phyloP scores from a whole-genome alignment of 2,113 vertebrate genomes.

The Fregetta grallaria region DNA sequence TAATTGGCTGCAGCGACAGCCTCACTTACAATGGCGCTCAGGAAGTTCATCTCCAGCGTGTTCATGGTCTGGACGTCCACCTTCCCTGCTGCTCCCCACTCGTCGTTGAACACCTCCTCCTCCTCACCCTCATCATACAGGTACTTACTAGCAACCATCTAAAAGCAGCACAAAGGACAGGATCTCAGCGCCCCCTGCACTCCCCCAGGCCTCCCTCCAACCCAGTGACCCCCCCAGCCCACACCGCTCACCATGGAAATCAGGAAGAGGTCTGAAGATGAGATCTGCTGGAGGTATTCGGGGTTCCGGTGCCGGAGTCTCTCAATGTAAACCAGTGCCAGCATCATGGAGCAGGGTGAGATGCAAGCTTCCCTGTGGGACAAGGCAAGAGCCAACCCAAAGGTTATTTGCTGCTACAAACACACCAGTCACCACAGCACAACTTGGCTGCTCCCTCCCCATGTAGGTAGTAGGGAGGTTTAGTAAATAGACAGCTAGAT shows the following conservation, averaged over 20 bases:
- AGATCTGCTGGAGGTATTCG: conserved; percentile 96
- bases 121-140: conserved; percentile 98
- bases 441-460: not conserved
- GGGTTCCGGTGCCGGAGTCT: conserved; percentile 95
- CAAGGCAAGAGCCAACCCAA: not conserved
- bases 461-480: not conserved
- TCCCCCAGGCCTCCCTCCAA: not conserved
- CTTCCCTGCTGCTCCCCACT: conserved; percentile 96
- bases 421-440: fast-evolving
- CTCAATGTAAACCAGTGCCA: conserved; percentile 98
- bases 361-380: conserved; percentile 91
- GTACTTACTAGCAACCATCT: conserved; percentile 99
- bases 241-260: conserved; percentile 89
- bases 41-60: conserved; percentile 92
- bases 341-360: conserved; percentile 98
- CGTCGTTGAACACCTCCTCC: conserved; percentile 97
- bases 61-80: conserved; percentile 93
- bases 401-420: not conserved
- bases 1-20: not conserved
- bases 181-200: not conserved
- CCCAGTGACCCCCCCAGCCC: not conserved
- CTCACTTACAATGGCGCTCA: conserved; percentile 89
- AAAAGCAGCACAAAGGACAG: not conserved
- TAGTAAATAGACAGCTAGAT: not conserved
- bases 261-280: conserved; percentile 96